A percentile compares a stretch with the other conserved stretches of the same genome.
Conservation (phyloP, 2,113 vertebrate species). For the Rana temporaria region DNA sequence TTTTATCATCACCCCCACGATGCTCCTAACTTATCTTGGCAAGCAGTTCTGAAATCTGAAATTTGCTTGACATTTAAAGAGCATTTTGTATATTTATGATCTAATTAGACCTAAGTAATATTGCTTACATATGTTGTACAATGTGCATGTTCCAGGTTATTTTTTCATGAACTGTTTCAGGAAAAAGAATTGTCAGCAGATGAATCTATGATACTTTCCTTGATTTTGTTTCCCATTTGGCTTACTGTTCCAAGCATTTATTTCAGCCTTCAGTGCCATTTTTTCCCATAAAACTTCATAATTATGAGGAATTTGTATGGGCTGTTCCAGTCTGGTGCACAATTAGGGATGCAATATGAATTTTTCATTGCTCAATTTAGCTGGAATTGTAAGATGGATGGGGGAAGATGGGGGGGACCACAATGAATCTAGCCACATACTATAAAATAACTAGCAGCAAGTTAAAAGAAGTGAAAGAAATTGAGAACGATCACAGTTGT, state of each 20-base stretch:
- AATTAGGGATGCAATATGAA: conserved; percentile 80
- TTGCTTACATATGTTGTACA: conserved; percentile 50
- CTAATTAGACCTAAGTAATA: conserved; percentile 58
- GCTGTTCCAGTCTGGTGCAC: conserved; percentile 78
- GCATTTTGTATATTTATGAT: conserved; percentile 36
- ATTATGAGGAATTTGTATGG: conserved; percentile 81
- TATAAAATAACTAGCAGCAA: conserved; percentile 67
- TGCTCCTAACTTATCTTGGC: conserved; percentile 10
- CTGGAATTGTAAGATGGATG: conserved; percentile 75
- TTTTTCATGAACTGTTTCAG: conserved; percentile 62
- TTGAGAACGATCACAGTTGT: conserved; percentile 46
- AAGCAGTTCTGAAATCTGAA: conserved; percentile 3
- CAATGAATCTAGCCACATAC: conserved; percentile 64
- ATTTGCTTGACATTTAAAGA: conserved; percentile 41
- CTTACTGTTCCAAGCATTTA: conserved; percentile 73
- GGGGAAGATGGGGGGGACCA: conserved; percentile 69
- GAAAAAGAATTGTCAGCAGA: conserved; percentile 40
- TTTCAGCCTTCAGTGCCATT: conserved; percentile 72
- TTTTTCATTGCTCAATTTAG: conserved; percentile 78
- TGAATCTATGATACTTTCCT: conserved; percentile 71
- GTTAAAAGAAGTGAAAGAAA: conserved; percentile 62
- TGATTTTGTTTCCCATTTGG: conserved; percentile 77
- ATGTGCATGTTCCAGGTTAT: conserved; percentile 61
- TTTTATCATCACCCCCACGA: not conserved
- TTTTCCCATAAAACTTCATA: conserved; percentile 79